Base-by-base conservation (phyloP, 2,888 invertebrate genomes). In the Muschampia staudingeri region DNA sequence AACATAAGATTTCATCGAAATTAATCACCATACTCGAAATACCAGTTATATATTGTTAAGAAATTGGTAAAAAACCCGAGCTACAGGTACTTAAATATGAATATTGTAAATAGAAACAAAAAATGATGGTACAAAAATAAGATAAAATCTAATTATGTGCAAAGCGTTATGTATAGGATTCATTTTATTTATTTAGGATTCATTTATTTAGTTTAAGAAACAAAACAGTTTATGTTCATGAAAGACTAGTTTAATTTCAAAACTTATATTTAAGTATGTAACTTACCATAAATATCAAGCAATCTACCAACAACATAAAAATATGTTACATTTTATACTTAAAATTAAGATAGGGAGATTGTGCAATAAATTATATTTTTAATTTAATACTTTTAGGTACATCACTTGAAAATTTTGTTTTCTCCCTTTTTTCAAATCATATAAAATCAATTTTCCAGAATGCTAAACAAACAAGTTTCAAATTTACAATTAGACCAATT, bases 171-270 rank as follows among this genome's bases (percentile, higher is more conserved):
- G 25, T 25, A 25, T 25, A 25, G n/a, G n/a, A n/a, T n/a, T n/a
- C n/a, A n/a, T n/a, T n/a, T n/a, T n/a, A n/a, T n/a, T n/a, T n/a
- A n/a, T n/a, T n/a, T n/a, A n/a, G n/a, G n/a, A n/a, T n/a, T n/a
- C n/a, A n/a, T n/a, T n/a, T n/a, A n/a, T n/a, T n/a, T n/a, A n/a
- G n/a, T n/a, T n/a, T n/a, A n/a, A n/a, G n/a, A n/a, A n/a, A n/a
- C 25, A 25, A 34, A 34, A 48, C 16, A 48, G 16, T 14, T 14
- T 52, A 16, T 52, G 52, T 25, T 86, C 85, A 48, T 76, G 25
- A 88, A 69, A 77, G 89, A 89, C 89, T 88, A 89, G 89, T 89
- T 88, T 89, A 89, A 88, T 89, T 82, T 85, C 82, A 80, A 83
- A 83, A 48, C 48, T 14, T 48, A 14, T 48, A 42, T 42, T 9